A percentile compares a stretch with the other conserved stretches of the same genome.
Evolutionary conservation across 2,888 invertebrate genomes (phyloP).

Genomic region (Drosophila tripunctata): DNA sequence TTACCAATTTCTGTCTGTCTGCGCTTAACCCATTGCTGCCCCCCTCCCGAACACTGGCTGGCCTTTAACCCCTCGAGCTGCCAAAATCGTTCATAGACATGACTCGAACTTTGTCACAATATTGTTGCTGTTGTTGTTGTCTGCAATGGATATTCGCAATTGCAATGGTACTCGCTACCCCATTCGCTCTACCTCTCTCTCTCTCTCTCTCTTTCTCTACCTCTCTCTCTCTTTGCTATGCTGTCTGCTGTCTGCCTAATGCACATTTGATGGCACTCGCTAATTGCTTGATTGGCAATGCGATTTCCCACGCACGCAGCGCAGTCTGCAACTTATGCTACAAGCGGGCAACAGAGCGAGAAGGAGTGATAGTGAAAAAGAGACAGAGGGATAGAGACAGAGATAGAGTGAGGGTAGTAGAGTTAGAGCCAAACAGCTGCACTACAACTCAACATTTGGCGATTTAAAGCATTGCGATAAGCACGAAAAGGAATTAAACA

Average conservation of each 20-base stretch:
- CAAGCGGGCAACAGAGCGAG: not conserved
- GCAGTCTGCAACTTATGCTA: slow-evolving; percentile 1
- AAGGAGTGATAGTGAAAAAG: too few relatives aligned
- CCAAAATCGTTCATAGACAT: slow-evolving; percentile 68
- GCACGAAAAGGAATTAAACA: slow-evolving; percentile 58
- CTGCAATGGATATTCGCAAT: slow-evolving; percentile 20
- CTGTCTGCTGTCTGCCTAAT: slow-evolving; percentile 58
- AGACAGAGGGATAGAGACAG: not conserved
- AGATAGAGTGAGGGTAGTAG: not conserved
- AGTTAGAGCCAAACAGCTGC: slow-evolving; percentile 3
- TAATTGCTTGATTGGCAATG: slow-evolving; percentile 75
- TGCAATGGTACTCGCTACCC: slow-evolving; percentile 3
- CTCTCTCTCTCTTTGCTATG: slow-evolving; percentile 3
- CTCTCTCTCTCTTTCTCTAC: not conserved
- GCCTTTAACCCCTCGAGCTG: slow-evolving; percentile 12
- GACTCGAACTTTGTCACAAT: slow-evolving; percentile 57
- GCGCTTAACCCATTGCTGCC: not conserved
- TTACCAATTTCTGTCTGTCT: slow-evolving; percentile 19
- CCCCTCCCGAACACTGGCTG: not conserved
- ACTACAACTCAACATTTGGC: slow-evolving; percentile 43
- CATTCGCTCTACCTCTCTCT: not conserved
- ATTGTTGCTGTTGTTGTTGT: slow-evolving; percentile 12
- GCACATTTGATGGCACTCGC: slow-evolving; percentile 75
- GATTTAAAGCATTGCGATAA: slow-evolving; percentile 51
- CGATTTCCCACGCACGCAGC: slow-evolving; percentile 62